These are phyloP conservation scores for Tetragnatha versicolor DNA, from an alignment of 1,140 invertebrate genomes.

Conservation along the genomic window DNA sequence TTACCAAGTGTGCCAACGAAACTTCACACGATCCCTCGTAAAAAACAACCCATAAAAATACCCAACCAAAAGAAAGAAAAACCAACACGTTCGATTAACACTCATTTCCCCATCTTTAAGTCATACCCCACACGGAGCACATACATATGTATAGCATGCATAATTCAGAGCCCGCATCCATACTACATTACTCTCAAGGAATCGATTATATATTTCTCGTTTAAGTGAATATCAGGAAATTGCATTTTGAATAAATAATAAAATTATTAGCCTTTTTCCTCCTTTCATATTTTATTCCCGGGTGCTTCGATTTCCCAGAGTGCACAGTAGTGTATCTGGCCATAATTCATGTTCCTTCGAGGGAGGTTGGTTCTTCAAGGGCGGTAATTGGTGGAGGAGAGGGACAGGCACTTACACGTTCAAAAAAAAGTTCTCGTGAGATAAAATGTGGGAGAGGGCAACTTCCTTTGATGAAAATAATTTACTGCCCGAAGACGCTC, in stretches of 20 bases:
- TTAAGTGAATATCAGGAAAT: constrained; percentile 41
- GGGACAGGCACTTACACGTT: not conserved
- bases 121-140: too few relatives aligned
- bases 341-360: not conserved
- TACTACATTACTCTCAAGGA: not conserved
- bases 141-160: too few relatives aligned
- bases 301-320: not conserved
- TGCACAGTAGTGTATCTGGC: not conserved
- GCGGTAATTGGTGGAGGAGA: not conserved
- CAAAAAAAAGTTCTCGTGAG: not conserved
- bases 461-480: too few relatives aligned
- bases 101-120: too few relatives aligned
- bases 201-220: constrained; percentile 22
- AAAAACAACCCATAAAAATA: too few relatives aligned
- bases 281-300: constrained; percentile 33
- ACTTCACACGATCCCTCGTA: too few relatives aligned
- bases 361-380: not conserved
- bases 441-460: too few relatives aligned
- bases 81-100: too few relatives aligned
- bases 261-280: constrained; percentile 18
- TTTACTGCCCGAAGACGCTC: too few relatives aligned
- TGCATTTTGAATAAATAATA: constrained; percentile 49
- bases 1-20: too few relatives aligned
- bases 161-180: not conserved
- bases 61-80: too few relatives aligned